Evolutionary conservation across 2,888 invertebrate genomes (phyloP), one percentile per base, ranked within the genome.

Genomic region (Xestia sexstrigata): DNA sequence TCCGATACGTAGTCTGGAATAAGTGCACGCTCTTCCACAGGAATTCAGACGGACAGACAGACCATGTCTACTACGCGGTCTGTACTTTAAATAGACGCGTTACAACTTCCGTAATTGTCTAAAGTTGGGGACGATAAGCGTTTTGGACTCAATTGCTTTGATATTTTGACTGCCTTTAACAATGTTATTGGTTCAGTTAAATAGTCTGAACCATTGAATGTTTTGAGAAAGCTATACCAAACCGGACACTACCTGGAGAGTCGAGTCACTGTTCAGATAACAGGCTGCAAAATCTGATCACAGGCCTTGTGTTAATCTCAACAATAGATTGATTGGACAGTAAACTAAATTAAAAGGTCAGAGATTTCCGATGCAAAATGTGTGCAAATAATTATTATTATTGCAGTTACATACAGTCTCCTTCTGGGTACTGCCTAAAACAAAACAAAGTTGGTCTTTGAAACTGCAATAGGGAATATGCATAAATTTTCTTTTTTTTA

Each of bases 21-120:
- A 71, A 78, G 60, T 82, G 73, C 86, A 85, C 78, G 83, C 47
- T 77, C 77, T 69, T 82, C 55, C 52, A 67, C 47, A 85, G 66
- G 82, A 76, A 85, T 81, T 72, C 58, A 81, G 75, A 76, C 63
- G 23, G 65, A 67, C 67, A 74, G 69, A 79, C 70, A 13, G 60
- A 63, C 52, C 60, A 70, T 47, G 79, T 74, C 79, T 66, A 70
- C 55, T 58, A 70, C 68, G 62, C 62, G 60, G 70, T 63, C 66
- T 84, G 60, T 17, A 13, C 49, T 75, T 71, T 74, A 66, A 60
- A 80, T 84, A 84, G 45, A 84, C n/a, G 3, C 26, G n/a, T 11
- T 47, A 70, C 75, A 30, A 80, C 70, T 70, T 74, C 73, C 67
- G 71, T 78, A 67, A 75, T 75, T 81, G 76, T 67, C 66, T 35